Evolutionary conservation across 1,140 invertebrate genomes (phyloP), one percentile per base, ranked within the genome.

Genomic region (Meloidogyne exigua): DNA sequence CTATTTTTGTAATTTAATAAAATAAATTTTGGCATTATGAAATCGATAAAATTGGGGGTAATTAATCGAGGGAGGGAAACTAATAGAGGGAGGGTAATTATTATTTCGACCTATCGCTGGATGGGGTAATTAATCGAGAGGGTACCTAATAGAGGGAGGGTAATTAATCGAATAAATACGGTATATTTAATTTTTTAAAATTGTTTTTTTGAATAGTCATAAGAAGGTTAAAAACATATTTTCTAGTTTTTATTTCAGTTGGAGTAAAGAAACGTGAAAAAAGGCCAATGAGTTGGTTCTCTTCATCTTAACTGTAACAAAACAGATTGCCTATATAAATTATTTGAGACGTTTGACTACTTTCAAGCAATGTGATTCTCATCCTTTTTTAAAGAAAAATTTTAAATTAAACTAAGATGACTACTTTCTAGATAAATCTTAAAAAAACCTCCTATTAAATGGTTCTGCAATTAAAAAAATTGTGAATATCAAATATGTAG

Each of bases 241-340:
- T n/a, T 32, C 28, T 32, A 32, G 2, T 32, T 44, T 64, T 72
- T n/a, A 57, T 72, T 32, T 57, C 18, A 23, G 39, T n/a, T 57
- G 49, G 49, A 57, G 18, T 36, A 63, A 73, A 73, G 25, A 71
- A 71, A 71, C 62, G 28, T 64, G 72, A 73, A 65, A 73, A 73
- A 62, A 21, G 25, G 21, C 42, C 39, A 36, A 64, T 65, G 49
- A 65, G 36, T 73, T 73, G 72, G 72, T 73, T 73, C 28, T 73
- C 72, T 7, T 73, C 72, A 7, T 71, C 68, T n/a, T 57, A 57
- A 10, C 13, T 57, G 18, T 57, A 57, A 57, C 49, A 21, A 57
- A 18, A 57, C 0, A n/a, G n/a, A 18, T 57, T 57, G 28, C 39
- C 28, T 12, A 23, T 28, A 10, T 71, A 18, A 44, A 39, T 42